Evolutionary conservation across 2,113 vertebrate species (phyloP).

Genomic region (Phalacrocorax pelagicus): DNA sequence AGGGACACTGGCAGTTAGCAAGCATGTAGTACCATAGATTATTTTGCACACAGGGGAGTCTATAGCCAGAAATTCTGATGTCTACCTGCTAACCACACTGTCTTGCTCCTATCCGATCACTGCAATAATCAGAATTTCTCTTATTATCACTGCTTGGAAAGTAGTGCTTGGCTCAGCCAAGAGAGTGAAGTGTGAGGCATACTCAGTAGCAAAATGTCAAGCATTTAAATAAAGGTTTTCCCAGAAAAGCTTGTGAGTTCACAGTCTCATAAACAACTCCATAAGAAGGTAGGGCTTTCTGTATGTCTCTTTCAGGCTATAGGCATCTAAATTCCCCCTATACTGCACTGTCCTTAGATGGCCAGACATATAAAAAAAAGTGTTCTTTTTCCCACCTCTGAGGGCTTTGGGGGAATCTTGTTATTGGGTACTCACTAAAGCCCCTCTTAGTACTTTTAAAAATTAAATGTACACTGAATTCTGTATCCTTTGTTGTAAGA

Average conservation of each 20-base stretch:
- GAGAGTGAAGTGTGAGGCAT: not conserved
- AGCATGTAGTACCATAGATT: not conserved
- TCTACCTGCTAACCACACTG: not conserved
- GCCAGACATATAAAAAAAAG: not conserved
- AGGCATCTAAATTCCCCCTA: not conserved
- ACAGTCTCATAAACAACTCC: not conserved
- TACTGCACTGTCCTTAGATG: not conserved
- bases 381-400: not conserved
- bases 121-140: not conserved
- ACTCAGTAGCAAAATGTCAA: not conserved
- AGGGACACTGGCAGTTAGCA: not conserved
- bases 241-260: not conserved
- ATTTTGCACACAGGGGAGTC: not conserved
- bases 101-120: not conserved
- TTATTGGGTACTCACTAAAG: not conserved
- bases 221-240: not conserved
- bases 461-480: not conserved
- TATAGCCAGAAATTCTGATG: not conserved
- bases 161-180: not conserved
- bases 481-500: not conserved
- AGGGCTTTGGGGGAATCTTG: not conserved
- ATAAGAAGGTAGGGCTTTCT: not conserved
- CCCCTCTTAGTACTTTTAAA: not conserved
- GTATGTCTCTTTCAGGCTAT: not conserved
- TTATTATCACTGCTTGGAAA: not conserved